A percentile compares a stretch with the other conserved stretches of the same genome.
Evolutionary conservation across 1,140 invertebrate genomes (phyloP).

Genomic region (Thaumetopoea pityocampa): DNA sequence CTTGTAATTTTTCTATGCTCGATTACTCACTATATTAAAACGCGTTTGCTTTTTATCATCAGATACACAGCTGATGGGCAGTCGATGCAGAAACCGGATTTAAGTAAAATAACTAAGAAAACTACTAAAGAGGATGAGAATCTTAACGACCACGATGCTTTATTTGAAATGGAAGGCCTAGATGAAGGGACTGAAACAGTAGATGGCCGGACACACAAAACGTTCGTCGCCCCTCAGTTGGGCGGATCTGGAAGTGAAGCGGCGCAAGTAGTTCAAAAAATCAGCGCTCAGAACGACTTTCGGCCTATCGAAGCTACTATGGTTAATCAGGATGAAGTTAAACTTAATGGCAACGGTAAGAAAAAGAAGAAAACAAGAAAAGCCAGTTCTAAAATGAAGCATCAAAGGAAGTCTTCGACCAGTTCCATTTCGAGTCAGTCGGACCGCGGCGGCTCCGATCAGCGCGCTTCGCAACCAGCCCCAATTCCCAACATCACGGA

Average conservation of each 20-base stretch:
- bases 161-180: slow-evolving; percentile 82
- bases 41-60: not conserved
- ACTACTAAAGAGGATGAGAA: slow-evolving; percentile 53
- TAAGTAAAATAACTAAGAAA: slow-evolving; percentile 61
- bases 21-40: not conserved
- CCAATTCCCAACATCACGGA: slow-evolving; percentile 45
- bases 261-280: slow-evolving; percentile 68
- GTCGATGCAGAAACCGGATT: slow-evolving; percentile 67
- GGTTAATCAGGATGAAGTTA: slow-evolving; percentile 52
- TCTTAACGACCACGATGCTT: slow-evolving; percentile 72
- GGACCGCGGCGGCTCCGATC: slow-evolving; percentile 58
- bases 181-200: slow-evolving; percentile 66
- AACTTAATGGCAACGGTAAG: slow-evolving; percentile 69
- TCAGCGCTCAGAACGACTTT: slow-evolving; percentile 79
- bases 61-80: slow-evolving; percentile 73
- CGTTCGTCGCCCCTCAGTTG: slow-evolving; percentile 64
- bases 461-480: slow-evolving; percentile 40
- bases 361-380: slow-evolving; percentile 88
- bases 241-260: slow-evolving; percentile 61
- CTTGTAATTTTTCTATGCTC: not conserved
- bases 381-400: slow-evolving; percentile 86
- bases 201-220: slow-evolving; percentile 55
- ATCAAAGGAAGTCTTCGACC: slow-evolving; percentile 81
- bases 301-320: slow-evolving; percentile 74
- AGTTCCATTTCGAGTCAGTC: slow-evolving; percentile 73